Evolutionary conservation across 2,113 vertebrate genomes (phyloP).

Genomic region (Phasianus colchicus): DNA sequence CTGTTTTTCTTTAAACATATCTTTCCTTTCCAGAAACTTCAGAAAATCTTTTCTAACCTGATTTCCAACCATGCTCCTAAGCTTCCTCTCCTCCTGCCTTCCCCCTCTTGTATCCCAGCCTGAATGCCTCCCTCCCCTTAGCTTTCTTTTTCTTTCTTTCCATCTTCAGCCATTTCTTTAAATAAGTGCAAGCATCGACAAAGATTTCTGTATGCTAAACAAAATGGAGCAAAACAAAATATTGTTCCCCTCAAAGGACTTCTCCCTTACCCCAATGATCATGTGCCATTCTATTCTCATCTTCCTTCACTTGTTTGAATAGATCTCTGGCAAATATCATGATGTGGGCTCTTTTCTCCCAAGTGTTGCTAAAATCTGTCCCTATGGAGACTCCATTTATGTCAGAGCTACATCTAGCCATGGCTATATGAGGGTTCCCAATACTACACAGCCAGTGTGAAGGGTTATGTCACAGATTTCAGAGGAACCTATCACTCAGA

Average conservation of each 20-base stretch:
- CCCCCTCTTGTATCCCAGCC: background rate
- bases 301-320: background rate
- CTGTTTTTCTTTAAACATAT: background rate
- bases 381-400: background rate
- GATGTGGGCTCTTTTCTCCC: accelerated
- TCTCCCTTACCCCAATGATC: background rate
- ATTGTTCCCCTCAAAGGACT: background rate
- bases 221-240: background rate
- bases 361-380: background rate
- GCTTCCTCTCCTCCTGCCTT: background rate
- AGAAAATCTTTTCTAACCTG: background rate
- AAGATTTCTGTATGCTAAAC: background rate
- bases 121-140: background rate
- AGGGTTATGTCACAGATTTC: background rate
- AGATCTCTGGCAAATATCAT: background rate
- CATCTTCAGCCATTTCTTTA: background rate
- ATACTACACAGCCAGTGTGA: background rate
- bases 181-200: background rate
- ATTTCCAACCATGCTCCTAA: background rate
- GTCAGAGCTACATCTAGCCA: background rate
- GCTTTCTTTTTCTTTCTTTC: background rate
- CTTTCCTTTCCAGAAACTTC: background rate
- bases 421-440: background rate
- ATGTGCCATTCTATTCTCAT: background rate
- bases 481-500: background rate